phyloP scores from a whole-genome alignment of 2,113 vertebrate genomes.

The Galemys pyrenaicus region DNA sequence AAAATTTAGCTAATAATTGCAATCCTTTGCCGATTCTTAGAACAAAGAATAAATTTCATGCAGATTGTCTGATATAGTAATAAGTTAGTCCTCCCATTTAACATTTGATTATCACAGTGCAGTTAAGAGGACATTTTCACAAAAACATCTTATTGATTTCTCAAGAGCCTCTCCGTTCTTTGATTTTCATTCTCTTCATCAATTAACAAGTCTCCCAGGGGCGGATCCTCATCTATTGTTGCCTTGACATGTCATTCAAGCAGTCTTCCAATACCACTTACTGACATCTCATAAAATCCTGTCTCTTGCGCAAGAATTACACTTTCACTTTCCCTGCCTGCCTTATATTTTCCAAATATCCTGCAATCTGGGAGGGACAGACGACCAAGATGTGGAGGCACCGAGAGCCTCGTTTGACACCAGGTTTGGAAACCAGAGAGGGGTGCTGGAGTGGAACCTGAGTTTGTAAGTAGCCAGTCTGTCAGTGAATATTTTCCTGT shows the following conservation, averaged over 20 bases:
- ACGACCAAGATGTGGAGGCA: background rate
- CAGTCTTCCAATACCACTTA: background rate
- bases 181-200: background rate
- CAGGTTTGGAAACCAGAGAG: background rate
- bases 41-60: background rate
- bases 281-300: background rate
- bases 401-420: background rate
- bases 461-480: background rate
- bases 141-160: constrained; percentile 10
- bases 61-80: background rate
- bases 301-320: background rate
- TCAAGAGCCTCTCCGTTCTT: background rate
- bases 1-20: background rate
- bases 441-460: background rate
- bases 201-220: background rate
- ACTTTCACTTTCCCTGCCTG: background rate
- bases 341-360: background rate
- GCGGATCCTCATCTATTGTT: background rate
- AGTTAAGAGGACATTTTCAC: background rate
- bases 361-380: background rate
- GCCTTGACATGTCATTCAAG: background rate
- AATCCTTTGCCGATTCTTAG: background rate
- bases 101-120: background rate
- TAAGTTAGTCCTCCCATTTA: background rate
- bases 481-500: background rate